These are phyloP conservation scores for Drosophila rubida DNA, from an alignment of 2,888 invertebrate genomes.

Conservation along the genomic window DNA sequence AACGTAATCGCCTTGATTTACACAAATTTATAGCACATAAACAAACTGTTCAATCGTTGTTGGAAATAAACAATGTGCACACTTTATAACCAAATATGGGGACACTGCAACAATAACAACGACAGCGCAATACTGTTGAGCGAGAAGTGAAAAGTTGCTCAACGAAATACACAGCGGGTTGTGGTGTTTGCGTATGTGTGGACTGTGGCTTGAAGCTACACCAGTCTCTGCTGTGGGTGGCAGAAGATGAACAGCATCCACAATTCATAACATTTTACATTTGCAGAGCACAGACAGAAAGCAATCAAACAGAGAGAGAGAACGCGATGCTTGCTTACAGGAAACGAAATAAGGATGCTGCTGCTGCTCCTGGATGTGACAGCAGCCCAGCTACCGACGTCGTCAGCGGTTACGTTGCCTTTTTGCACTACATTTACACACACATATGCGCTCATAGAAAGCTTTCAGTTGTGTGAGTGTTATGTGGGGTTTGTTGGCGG, in stretches of 20 bases:
- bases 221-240: slow-evolving; percentile 21
- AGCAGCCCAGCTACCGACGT: slow-evolving; percentile 52
- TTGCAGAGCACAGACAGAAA: slow-evolving; percentile 47
- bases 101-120: slow-evolving; percentile 32
- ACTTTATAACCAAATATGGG: slow-evolving; percentile 14
- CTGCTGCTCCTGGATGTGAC: slow-evolving; percentile 54
- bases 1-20: slow-evolving; percentile 34
- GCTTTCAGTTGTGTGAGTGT: slow-evolving; percentile 17
- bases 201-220: slow-evolving; percentile 35
- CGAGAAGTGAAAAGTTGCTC: slow-evolving; percentile 62
- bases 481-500: slow-evolving; percentile 64
- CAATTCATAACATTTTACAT: slow-evolving; percentile 25
- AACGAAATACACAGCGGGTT: slow-evolving; percentile 35
- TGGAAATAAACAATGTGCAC: no score
- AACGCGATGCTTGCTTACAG: slow-evolving; percentile 38
- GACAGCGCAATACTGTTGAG: slow-evolving; percentile 25
- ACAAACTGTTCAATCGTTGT: slow-evolving; percentile 21
- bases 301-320: slow-evolving; percentile 33
- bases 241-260: slow-evolving; percentile 66
- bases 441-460: slow-evolving; percentile 11
- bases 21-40: slow-evolving; percentile 29
- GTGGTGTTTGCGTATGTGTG: slow-evolving; percentile 16
- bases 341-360: slow-evolving; percentile 71
- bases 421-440: slow-evolving; percentile 50
- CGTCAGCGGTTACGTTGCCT: slow-evolving; percentile 72